A percentile compares a stretch with the other conserved stretches of the same genome.
phyloP scores from a whole-genome alignment of 2,797 vertebrate species.

The Smutsia temminckii region DNA sequence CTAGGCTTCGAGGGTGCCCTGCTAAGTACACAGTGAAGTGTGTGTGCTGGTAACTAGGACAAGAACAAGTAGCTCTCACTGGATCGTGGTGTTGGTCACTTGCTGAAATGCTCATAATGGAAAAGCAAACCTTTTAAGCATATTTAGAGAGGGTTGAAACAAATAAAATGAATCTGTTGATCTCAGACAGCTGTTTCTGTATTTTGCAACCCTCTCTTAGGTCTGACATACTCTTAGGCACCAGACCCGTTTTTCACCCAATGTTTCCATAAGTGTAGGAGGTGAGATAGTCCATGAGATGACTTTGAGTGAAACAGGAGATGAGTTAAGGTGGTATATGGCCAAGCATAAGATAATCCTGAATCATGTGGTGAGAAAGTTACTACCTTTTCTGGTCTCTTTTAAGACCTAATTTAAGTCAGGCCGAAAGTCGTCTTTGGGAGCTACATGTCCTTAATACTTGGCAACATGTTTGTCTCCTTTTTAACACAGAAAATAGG shows the following conservation, averaged over 20 bases:
- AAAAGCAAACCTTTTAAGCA: slow-evolving; percentile 62
- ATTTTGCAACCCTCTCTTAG: neutral
- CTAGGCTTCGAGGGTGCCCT: neutral
- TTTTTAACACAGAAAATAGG: neutral
- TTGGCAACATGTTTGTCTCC: neutral
- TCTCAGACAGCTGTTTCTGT: neutral
- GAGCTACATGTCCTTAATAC: neutral
- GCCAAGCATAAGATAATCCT: neutral
- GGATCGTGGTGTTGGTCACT: neutral
- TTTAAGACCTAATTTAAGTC: neutral
- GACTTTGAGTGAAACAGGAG: neutral
- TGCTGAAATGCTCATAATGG: slow-evolving; percentile 30
- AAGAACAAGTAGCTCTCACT: neutral
- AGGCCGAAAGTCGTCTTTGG: neutral
- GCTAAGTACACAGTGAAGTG: neutral
- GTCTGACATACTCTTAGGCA: neutral
- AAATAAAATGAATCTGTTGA: neutral
- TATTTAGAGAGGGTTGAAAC: slow-evolving; percentile 43
- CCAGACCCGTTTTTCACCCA: neutral
- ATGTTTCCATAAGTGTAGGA: neutral
- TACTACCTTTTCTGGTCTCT: neutral
- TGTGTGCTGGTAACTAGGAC: neutral
- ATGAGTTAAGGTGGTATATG: neutral
- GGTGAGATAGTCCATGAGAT: neutral
- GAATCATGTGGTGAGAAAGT: neutral